phyloP scores from a whole-genome alignment of 2,113 vertebrate species.

The Notiomystis cincta region DNA sequence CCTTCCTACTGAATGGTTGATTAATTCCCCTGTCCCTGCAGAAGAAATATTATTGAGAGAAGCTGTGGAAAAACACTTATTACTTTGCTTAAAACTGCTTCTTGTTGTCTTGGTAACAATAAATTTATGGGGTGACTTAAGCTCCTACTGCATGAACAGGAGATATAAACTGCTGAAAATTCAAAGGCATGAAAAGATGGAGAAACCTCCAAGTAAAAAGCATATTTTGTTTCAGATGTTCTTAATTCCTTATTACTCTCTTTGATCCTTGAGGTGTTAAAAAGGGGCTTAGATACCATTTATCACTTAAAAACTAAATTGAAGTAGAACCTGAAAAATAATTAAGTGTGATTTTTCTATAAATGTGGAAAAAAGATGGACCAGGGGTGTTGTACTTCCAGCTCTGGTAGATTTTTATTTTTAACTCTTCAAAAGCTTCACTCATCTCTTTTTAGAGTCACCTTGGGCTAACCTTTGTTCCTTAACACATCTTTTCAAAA shows the following conservation, averaged over 20 bases:
- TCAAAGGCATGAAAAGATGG: background rate
- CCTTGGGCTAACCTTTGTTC: background rate
- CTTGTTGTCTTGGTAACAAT: conserved; percentile 56
- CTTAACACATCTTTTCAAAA: background rate
- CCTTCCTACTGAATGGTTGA: background rate
- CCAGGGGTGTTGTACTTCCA: background rate
- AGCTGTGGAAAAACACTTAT: background rate
- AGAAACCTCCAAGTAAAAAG: background rate
- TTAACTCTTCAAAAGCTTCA: background rate
- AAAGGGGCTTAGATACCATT: background rate
- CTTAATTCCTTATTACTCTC: background rate
- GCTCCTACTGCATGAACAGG: conserved; percentile 11
- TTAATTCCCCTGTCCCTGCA: background rate
- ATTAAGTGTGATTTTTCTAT: background rate
- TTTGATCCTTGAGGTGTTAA: background rate
- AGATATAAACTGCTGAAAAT: background rate
- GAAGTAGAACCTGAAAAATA: background rate
- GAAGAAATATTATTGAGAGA: background rate
- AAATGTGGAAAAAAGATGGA: background rate
- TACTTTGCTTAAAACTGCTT: conserved; percentile 34
- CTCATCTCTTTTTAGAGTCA: background rate
- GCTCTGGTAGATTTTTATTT: background rate
- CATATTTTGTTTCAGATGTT: background rate
- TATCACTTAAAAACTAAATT: background rate
- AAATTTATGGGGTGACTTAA: conserved; percentile 27